Evolutionary conservation across 2,113 vertebrate genomes (phyloP).

Genomic region (Spea bombifrons): DNA sequence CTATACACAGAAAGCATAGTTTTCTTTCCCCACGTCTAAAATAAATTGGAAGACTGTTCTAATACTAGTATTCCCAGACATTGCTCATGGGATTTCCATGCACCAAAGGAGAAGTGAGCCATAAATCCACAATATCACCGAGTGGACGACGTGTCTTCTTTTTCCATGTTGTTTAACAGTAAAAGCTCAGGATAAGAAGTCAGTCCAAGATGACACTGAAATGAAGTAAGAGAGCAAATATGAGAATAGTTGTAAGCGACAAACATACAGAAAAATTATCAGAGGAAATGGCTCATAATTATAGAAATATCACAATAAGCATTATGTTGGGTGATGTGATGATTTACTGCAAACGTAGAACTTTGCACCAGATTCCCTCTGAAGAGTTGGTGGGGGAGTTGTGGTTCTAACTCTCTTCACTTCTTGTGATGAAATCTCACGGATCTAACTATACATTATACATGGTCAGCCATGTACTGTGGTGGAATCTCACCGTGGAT

Average conservation of each 20-base stretch:
- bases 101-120: constrained; percentile 9
- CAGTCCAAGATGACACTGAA: constrained; percentile 67
- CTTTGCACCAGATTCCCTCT: too few relatives aligned
- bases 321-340: too few relatives aligned
- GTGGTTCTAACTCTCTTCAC: too few relatives aligned
- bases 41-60: neutral
- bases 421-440: too few relatives aligned
- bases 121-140: constrained; percentile 54
- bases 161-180: constrained; percentile 75
- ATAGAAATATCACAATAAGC: too few relatives aligned
- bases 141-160: constrained; percentile 34
- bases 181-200: constrained; percentile 72
- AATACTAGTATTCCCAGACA: neutral
- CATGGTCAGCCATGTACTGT: too few relatives aligned
- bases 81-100: neutral
- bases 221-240: constrained; percentile 41
- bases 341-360: too few relatives aligned
- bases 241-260: neutral
- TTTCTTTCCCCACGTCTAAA: neutral
- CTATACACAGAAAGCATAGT: too few relatives aligned
- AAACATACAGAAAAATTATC: neutral
- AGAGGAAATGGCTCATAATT: too few relatives aligned
- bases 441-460: too few relatives aligned
- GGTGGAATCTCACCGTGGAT: too few relatives aligned
- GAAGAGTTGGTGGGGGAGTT: too few relatives aligned